A percentile compares a stretch with the other conserved stretches of the same genome.
These are phyloP conservation scores for Leuciscus waleckii DNA, from an alignment of 2,797 vertebrate species.

Conservation along the genomic window DNA sequence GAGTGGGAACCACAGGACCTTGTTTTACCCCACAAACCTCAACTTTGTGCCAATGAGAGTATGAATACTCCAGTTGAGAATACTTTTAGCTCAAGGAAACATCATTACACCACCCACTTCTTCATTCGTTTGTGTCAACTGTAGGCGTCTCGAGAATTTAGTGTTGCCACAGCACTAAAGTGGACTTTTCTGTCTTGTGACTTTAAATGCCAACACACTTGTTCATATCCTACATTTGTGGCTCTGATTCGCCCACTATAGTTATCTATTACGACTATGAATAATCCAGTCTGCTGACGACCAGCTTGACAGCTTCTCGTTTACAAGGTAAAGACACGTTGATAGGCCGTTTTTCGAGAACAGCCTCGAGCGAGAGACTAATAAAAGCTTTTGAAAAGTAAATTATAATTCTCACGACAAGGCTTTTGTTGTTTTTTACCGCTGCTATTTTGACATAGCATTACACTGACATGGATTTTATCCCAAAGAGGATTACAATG, in stretches of 20 bases:
- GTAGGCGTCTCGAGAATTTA: constrained; percentile 10
- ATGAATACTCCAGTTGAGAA: constrained; percentile 1
- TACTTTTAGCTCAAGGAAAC: constrained; percentile 44
- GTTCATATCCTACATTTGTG: background rate
- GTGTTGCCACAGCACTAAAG: constrained; percentile 29
- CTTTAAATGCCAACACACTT: constrained; percentile 16
- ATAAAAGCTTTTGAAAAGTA: constrained; percentile 10
- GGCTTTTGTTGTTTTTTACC: constrained; percentile 1
- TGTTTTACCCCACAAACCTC: constrained; percentile 19
- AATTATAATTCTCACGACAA: constrained; percentile 19
- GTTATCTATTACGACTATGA: constrained; percentile 41
- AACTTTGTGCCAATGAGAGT: constrained; percentile 22
- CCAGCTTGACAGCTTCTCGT: constrained; percentile 55
- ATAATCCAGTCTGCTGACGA: constrained; percentile 50
- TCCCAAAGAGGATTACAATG: constrained; percentile 35
- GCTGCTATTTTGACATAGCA: constrained; percentile 18
- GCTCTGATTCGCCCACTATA: constrained; percentile 17
- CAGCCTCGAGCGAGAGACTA: constrained; percentile 10
- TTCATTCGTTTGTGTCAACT: constrained; percentile 30
- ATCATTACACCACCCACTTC: constrained; percentile 40
- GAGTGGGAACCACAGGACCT: constrained; percentile 26
- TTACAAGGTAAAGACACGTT: constrained; percentile 32
- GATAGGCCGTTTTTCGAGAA: constrained; percentile 43
- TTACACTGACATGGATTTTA: constrained; percentile 22
- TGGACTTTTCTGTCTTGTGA: constrained; percentile 43